Conservation (phyloP, 2,113 vertebrate genomes). For the Tyto alba region DNA sequence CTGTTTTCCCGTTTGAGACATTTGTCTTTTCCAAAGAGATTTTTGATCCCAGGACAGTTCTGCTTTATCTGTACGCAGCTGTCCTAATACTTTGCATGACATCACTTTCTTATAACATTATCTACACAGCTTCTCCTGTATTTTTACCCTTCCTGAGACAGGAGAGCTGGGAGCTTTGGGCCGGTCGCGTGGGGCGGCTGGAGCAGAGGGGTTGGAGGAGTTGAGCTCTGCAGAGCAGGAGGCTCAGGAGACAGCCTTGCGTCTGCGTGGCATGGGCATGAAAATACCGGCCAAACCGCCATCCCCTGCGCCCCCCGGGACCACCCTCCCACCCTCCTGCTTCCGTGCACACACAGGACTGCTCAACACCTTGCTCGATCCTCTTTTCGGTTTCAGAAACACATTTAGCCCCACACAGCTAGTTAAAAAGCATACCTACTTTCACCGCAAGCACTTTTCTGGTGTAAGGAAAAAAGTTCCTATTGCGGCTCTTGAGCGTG, state of each 20-base stretch:
- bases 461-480: neutral
- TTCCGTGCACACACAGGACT: fast-evolving
- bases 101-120: fast-evolving
- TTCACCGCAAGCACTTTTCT: neutral
- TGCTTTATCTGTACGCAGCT: neutral
- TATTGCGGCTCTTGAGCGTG: neutral
- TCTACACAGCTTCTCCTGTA: neutral
- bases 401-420: fast-evolving
- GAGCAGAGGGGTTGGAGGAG: neutral
- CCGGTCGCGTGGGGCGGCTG: fast-evolving
- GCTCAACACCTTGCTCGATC: neutral
- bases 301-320: neutral
- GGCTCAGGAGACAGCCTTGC: neutral
- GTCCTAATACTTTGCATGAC: no score
- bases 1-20: neutral
- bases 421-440: neutral
- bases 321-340: neutral
- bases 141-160: neutral
- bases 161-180: neutral
- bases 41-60: neutral
- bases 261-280: fast-evolving
- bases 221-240: neutral
- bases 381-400: neutral
- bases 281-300: neutral
- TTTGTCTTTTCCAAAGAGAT: neutral